Evolutionary conservation across 2,888 invertebrate genomes (phyloP), one percentile per base, ranked within the genome.

Genomic region (Hofmannophila pseudospretella): DNA sequence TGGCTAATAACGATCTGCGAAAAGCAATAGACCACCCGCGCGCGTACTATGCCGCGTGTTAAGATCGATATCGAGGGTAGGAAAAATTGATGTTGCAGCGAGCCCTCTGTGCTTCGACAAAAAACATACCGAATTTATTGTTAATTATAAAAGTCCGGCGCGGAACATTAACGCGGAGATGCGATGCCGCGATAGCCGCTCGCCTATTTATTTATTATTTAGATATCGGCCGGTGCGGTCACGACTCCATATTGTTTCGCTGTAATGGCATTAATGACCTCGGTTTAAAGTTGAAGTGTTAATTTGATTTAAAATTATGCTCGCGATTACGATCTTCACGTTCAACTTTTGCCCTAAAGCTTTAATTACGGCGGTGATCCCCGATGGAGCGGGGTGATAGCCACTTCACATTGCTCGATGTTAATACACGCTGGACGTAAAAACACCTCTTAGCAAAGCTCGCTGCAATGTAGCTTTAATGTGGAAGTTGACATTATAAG

Each of bases 221-320:
- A 85, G 84, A 81, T 82, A 84, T 80, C 71, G 75, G 73, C 68
- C 70, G 67, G 63, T 50, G 72, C 76, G 80, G 82, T 82, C 85
- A 85, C 82, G 85, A 84, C 68, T 78, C 72, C 76, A 79, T 84
- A 82, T 85, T 85, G 84, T 84, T 81, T 78, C 77, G 79, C 63
- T 67, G 71, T 82, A 81, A 84, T 81, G 76, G 71, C 78, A 80
- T 80, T 80, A 82, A 82, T 79, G 84, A 81, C 85, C 85, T 76
- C 81, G 77, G 77, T 78, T 82, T 75, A 78, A 85, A 86, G 80
- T 85, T 80, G 82, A 85, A 84, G 85, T 86, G 85, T 86, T 86
- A 86, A 85, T 86, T 86, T 82, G 81, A 85, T 85, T 85, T 84
- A 80, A 85, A 86, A 84, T 85, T 85, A 84, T 81, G 76, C 67